Evolutionary conservation across 2,888 invertebrate genomes (phyloP).

Genomic region (Lycophotia porphyrea): DNA sequence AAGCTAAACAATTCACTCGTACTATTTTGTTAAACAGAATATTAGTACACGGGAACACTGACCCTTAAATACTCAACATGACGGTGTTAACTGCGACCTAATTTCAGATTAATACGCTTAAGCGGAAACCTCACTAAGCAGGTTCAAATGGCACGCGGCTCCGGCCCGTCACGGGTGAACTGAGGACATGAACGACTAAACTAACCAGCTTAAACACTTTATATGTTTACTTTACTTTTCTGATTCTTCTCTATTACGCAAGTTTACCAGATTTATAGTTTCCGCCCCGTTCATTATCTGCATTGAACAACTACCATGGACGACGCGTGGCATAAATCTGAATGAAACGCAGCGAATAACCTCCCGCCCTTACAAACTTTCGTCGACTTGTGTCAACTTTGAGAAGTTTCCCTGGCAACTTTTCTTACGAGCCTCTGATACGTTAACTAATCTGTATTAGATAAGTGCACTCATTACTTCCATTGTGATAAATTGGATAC

Average conservation of each 20-base stretch:
- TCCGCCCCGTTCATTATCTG: conserved; percentile 90
- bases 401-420: conserved; percentile 72
- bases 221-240: conserved; percentile 83
- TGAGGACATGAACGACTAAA: conserved; percentile 67
- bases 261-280: conserved; percentile 90
- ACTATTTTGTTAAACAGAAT: conserved; percentile 34
- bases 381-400: conserved; percentile 73
- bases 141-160: conserved; percentile 86
- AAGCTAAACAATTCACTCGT: conserved; percentile 7
- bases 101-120: conserved; percentile 90
- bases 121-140: conserved; percentile 90
- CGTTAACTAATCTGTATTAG: conserved; percentile 64
- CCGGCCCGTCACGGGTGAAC: conserved; percentile 72
- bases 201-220: conserved; percentile 79
- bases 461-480: conserved; percentile 64
- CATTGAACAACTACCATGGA: conserved; percentile 80
- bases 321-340: conserved; percentile 88
- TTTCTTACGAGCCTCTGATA: conserved; percentile 68
- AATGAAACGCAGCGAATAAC: conserved; percentile 85
- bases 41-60: conserved; percentile 76
- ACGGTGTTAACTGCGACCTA: conserved; percentile 88
- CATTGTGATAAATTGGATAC: conserved; percentile 44
- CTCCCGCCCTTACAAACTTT: conserved; percentile 78
- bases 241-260: conserved; percentile 85
- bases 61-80: conserved; percentile 83